Evolutionary conservation across 2,888 invertebrate genomes (phyloP).

Genomic region (Smittia sp.): DNA sequence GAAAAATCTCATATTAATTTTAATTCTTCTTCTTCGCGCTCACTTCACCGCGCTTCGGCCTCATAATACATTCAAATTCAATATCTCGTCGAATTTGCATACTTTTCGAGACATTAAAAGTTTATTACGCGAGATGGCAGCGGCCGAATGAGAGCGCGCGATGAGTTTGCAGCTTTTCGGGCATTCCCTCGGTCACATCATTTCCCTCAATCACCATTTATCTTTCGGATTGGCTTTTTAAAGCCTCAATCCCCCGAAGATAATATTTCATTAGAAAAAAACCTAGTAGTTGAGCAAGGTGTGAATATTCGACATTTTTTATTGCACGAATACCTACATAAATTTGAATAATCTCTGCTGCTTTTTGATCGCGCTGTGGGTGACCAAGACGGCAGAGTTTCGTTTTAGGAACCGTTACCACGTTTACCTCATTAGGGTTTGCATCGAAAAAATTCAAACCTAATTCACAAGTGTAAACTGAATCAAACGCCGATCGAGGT

Average conservation of each 20-base stretch:
- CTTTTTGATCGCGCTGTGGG: neutral
- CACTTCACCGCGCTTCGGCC: neutral
- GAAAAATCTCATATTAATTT: constrained; percentile 3
- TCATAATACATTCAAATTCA: neutral
- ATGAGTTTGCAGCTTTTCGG: too few species aligned
- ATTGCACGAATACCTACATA: neutral
- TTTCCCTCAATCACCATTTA: neutral
- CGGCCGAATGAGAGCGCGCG: too few species aligned
- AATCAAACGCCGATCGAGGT: too few species aligned
- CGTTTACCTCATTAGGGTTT: too few species aligned
- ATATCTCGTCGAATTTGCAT: neutral
- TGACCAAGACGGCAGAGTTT: too few species aligned
- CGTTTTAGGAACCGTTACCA: neutral
- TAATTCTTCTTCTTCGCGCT: neutral
- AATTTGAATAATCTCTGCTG: constrained; percentile 26
- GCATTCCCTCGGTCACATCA: neutral
- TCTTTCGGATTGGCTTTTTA: neutral
- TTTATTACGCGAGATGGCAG: neutral
- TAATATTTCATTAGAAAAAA: constrained; percentile 17
- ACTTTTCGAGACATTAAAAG: neutral
- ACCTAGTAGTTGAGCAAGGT: constrained; percentile 33
- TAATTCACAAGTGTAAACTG: too few species aligned
- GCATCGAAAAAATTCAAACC: too few species aligned
- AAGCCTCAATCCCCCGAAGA: neutral
- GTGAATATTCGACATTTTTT: constrained; percentile 31